Conservation (phyloP, 2,113 vertebrate genomes). For the Plectropomus leopardus region DNA sequence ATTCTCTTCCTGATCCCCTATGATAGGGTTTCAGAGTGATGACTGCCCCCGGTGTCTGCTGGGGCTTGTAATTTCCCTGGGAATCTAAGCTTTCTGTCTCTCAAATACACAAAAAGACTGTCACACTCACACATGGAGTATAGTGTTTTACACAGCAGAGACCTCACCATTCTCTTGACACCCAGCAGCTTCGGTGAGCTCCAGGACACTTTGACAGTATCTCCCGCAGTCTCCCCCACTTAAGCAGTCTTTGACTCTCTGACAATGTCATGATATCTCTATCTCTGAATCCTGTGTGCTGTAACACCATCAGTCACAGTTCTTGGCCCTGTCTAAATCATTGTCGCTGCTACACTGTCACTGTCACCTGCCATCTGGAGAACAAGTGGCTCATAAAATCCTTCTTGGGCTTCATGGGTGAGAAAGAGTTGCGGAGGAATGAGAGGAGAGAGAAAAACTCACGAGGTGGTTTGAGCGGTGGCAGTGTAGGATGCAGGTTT, state of each 20-base stretch:
- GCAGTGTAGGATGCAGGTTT: constrained; percentile 92
- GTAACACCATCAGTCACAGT: constrained; percentile 48
- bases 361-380: constrained; percentile 32
- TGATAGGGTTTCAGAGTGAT: constrained; percentile 86
- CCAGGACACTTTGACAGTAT: constrained; percentile 35
- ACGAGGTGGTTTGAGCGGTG: constrained; percentile 90
- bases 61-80: constrained; percentile 73
- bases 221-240: constrained; percentile 14
- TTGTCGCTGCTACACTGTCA: constrained; percentile 13
- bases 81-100: constrained; percentile 80
- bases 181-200: constrained; percentile 11
- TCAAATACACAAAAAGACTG: constrained; percentile 36
- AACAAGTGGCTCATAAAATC: constrained; percentile 23
- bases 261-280: constrained; percentile 51
- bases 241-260: constrained; percentile 37
- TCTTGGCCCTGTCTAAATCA: constrained; percentile 11
- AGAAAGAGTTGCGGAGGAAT: not conserved
- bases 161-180: constrained; percentile 38
- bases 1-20: constrained; percentile 67
- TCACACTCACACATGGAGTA: constrained; percentile 36
- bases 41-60: constrained; percentile 71
- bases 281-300: constrained; percentile 21
- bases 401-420: constrained; percentile 5
- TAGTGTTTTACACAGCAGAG: constrained; percentile 32
- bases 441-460: constrained; percentile 58